Conservation (phyloP, 2,888 invertebrate species). For the Hydriomena furcata region DNA sequence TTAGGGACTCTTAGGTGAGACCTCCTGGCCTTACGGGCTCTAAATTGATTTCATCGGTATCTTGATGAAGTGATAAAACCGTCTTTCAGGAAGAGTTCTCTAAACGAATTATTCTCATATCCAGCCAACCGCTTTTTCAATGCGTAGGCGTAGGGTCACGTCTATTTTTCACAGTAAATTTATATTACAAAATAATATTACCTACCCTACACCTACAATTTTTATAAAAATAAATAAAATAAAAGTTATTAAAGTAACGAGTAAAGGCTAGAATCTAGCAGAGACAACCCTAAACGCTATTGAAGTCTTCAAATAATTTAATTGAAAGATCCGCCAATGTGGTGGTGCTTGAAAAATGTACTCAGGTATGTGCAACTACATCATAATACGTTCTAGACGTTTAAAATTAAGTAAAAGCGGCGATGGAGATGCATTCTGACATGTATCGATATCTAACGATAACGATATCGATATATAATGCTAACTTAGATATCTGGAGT, state of each 20-base stretch:
- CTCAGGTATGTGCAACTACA: constrained; percentile 1
- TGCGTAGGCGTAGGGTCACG: neutral
- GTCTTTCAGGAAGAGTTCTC: constrained; percentile 46
- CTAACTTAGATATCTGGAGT: too few relatives aligned
- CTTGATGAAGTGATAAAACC: constrained; percentile 76
- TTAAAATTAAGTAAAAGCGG: too few relatives aligned
- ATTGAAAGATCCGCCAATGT: constrained; percentile 54
- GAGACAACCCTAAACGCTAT: constrained; percentile 49
- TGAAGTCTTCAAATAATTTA: constrained; percentile 56
- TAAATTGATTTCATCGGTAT: constrained; percentile 77
- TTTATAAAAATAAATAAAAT: too few relatives aligned
- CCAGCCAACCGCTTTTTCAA: neutral
- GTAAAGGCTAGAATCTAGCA: constrained; percentile 4
- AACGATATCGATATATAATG: too few relatives aligned
- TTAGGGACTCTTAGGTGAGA: constrained; percentile 80
- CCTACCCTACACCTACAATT: too few relatives aligned
- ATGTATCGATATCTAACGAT: too few relatives aligned
- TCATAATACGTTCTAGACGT: too few relatives aligned
- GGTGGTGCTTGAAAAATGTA: constrained; percentile 48
- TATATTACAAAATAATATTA: neutral
- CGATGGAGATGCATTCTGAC: too few relatives aligned
- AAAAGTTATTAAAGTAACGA: too few relatives aligned
- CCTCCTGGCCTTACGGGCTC: constrained; percentile 66
- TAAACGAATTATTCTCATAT: constrained; percentile 11
- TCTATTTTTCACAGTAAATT: neutral